Percentiles rank a stretch among this genome's conserved stretches.
Conservation (phyloP, 2,797 vertebrate genomes). For the Huso huso region DNA sequence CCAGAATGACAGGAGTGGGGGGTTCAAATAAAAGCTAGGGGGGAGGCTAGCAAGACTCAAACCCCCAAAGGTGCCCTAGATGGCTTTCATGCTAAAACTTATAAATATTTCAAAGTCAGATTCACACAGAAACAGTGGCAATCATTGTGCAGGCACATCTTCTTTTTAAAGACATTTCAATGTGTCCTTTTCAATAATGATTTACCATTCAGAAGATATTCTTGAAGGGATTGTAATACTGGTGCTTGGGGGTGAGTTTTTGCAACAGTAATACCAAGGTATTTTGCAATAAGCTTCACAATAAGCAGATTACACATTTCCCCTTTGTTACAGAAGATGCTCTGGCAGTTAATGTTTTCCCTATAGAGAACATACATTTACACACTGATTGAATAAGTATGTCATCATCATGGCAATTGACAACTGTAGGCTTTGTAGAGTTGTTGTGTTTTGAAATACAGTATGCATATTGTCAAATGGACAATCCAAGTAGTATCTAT, state of each 20-base stretch:
- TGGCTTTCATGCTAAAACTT: slow-evolving; percentile 42
- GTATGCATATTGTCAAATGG: too few species aligned
- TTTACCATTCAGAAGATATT: slow-evolving; percentile 5
- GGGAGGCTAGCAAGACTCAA: slow-evolving; percentile 21
- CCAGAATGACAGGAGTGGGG: background rate
- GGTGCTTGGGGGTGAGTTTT: background rate
- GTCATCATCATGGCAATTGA: background rate
- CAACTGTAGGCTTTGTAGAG: background rate
- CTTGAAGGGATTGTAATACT: slow-evolving; percentile 13
- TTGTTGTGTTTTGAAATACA: too few species aligned
- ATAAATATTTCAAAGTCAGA: slow-evolving; percentile 59
- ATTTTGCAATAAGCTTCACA: background rate
- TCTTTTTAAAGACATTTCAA: slow-evolving; percentile 5
- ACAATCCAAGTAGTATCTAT: too few species aligned
- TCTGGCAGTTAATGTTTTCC: background rate
- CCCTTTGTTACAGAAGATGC: background rate
- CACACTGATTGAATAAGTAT: background rate
- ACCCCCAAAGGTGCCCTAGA: slow-evolving; percentile 40
- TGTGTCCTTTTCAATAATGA: slow-evolving; percentile 12
- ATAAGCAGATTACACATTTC: slow-evolving; percentile 1
- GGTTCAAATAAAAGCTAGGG: slow-evolving; percentile 15
- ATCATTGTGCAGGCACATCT: slow-evolving; percentile 2
- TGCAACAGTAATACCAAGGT: background rate
- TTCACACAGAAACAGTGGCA: slow-evolving; percentile 27
- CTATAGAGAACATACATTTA: background rate